Evolutionary conservation across 1,140 invertebrate species (phyloP).

Genomic region (Globodera ellingtonae): DNA sequence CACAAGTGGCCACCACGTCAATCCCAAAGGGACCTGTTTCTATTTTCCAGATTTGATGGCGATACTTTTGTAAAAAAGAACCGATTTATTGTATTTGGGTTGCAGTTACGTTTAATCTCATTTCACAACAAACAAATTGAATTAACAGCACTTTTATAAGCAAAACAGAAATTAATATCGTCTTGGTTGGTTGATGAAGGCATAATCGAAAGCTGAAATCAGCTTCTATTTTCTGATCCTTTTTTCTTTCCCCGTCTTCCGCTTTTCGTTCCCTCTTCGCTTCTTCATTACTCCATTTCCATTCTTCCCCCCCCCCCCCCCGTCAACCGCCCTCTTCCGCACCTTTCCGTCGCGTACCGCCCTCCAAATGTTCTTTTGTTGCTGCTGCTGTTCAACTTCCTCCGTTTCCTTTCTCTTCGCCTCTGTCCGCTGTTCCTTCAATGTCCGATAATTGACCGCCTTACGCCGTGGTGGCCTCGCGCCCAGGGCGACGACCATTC

Average conservation of each 20-base stretch:
- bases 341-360: slow-evolving; percentile 2
- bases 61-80: too few species aligned
- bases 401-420: slow-evolving; percentile 6
- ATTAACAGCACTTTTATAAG: too few species aligned
- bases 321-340: background rate
- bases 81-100: background rate
- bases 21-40: background rate
- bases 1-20: background rate
- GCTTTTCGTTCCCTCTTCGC: background rate
- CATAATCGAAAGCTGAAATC: background rate
- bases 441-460: slow-evolving; percentile 10
- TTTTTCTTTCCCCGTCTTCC: background rate
- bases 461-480: slow-evolving; percentile 5
- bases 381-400: background rate
- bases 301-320: slow-evolving; percentile 3
- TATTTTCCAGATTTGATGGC: background rate
- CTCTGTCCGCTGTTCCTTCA: slow-evolving; percentile 20
- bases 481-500: slow-evolving; percentile 13
- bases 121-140: too few species aligned
- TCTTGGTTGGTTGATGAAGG: too few species aligned
- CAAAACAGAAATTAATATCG: too few species aligned
- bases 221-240: background rate
- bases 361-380: slow-evolving; percentile 7
- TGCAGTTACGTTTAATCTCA: too few species aligned
- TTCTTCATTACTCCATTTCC: slow-evolving; percentile 1